These are phyloP conservation scores for Corythaixoides concolor DNA, from an alignment of 2,113 vertebrate species.

Conservation along the genomic window DNA sequence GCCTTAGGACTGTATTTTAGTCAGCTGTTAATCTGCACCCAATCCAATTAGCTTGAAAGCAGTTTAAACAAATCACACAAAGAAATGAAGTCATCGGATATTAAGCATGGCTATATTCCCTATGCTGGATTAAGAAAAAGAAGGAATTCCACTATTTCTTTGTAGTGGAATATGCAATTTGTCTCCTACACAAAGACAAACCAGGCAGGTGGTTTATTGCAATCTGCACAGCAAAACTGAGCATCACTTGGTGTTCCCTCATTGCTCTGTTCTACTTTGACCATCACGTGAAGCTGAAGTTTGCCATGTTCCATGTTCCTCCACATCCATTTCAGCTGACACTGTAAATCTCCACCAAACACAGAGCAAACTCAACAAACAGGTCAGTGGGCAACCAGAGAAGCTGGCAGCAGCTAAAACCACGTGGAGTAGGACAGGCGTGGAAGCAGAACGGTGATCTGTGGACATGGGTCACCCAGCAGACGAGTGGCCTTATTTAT, in stretches of 20 bases:
- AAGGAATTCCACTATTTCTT: neutral
- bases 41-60: neutral
- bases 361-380: neutral
- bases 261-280: neutral
- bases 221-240: neutral
- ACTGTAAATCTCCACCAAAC: neutral
- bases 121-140: neutral
- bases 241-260: neutral
- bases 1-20: neutral
- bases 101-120: neutral
- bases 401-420: neutral
- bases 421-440: neutral
- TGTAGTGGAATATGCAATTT: neutral
- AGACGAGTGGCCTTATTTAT: neutral
- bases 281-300: neutral
- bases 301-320: neutral
- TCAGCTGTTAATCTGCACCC: neutral
- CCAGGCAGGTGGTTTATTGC: neutral
- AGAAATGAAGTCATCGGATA: neutral
- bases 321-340: neutral
- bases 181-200: neutral
- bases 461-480: no score
- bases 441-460: neutral
- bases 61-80: neutral
- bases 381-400: neutral